A percentile compares a stretch with the other conserved stretches of the same genome.
Evolutionary conservation across 1,140 invertebrate genomes (phyloP).

Genomic region (Drosophila lacteicornis): DNA sequence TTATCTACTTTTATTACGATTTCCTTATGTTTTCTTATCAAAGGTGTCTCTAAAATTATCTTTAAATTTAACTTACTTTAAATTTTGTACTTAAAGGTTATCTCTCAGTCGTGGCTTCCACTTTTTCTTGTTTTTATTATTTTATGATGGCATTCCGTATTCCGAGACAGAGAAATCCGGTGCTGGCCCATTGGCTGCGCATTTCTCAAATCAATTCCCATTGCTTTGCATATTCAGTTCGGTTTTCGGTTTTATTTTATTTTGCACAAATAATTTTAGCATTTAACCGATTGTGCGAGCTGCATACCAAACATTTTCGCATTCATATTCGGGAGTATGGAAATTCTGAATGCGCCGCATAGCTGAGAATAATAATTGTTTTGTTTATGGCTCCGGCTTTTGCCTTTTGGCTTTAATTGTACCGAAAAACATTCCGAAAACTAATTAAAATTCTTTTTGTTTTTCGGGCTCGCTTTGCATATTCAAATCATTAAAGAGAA

Average conservation of each 20-base stretch:
- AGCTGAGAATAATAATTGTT: slow-evolving; percentile 50
- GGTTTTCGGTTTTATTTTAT: slow-evolving; percentile 19
- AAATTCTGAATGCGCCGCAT: slow-evolving; percentile 22
- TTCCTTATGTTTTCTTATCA: too few relatives aligned
- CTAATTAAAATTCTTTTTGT: slow-evolving; percentile 76
- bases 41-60: background rate
- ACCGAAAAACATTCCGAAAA: slow-evolving; percentile 52
- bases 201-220: slow-evolving; percentile 39
- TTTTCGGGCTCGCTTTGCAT: slow-evolving; percentile 27
- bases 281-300: slow-evolving; percentile 21
- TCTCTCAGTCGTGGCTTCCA: background rate
- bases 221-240: slow-evolving; percentile 44
- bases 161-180: background rate
- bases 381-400: slow-evolving; percentile 49
- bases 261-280: slow-evolving; percentile 23
- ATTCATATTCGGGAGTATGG: slow-evolving; percentile 9
- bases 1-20: background rate
- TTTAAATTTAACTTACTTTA: too few relatives aligned
- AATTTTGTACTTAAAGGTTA: background rate
- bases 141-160: background rate
- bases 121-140: background rate
- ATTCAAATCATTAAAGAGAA: slow-evolving; percentile 69
- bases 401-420: slow-evolving; percentile 44
- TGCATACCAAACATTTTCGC: slow-evolving; percentile 32
- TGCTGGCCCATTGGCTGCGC: slow-evolving; percentile 21